These are phyloP conservation scores for Panagrolaimus sp. DNA, from an alignment of 1,140 invertebrate species.

Conservation along the genomic window DNA sequence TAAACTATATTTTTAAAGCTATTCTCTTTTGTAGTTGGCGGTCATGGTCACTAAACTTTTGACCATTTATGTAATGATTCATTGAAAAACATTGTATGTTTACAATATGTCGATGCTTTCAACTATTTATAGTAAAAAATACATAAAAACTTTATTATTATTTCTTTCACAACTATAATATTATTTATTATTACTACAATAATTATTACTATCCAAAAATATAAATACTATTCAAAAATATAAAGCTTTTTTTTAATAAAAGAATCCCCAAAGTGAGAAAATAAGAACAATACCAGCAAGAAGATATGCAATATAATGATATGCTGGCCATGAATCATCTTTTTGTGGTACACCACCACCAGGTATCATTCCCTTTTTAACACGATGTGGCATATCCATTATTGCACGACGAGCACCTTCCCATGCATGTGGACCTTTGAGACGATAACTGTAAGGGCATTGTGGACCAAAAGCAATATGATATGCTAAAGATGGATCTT, in stretches of 20 bases:
- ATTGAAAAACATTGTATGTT: too few relatives aligned
- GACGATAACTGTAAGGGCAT: constrained; percentile 34
- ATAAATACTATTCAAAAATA: too few relatives aligned
- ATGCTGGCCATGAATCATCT: background rate
- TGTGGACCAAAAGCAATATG: constrained; percentile 40
- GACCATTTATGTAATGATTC: too few relatives aligned
- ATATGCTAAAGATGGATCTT: constrained; percentile 31
- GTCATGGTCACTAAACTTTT: too few relatives aligned
- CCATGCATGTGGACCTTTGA: constrained; percentile 31
- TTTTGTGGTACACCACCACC: background rate
- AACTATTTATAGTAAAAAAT: too few relatives aligned
- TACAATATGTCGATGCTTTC: too few relatives aligned
- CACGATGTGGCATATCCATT: background rate
- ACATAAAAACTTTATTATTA: too few relatives aligned
- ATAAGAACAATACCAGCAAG: background rate
- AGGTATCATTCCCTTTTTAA: background rate
- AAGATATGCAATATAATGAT: background rate
- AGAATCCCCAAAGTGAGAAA: background rate
- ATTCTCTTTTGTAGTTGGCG: too few relatives aligned
- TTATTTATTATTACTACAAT: too few relatives aligned
- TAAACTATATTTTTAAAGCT: too few relatives aligned
- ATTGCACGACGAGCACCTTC: constrained; percentile 26
- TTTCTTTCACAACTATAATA: too few relatives aligned
- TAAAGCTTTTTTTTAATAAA: background rate
- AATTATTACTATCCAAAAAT: too few relatives aligned